Evolutionary conservation across 2,113 vertebrate genomes (phyloP), one percentile per base, ranked within the genome.

Genomic region (Cryptomyrus ogoouensis): DNA sequence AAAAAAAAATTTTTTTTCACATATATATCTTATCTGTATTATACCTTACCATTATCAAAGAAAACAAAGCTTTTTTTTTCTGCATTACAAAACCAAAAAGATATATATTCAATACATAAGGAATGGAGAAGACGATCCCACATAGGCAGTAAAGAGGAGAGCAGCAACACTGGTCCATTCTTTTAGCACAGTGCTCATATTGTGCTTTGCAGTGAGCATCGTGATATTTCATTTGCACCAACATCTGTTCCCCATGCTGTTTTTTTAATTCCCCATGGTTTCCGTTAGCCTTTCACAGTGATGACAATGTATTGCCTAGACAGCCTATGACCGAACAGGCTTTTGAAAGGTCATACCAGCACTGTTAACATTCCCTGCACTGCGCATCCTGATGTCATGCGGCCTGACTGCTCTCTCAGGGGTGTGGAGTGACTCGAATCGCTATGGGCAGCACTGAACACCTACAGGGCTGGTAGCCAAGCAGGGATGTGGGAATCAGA

Each of bases 1-100:
- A 10, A 2, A 77, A 19, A 80, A 17, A 83, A 46, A 5, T 3
- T 46, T 46, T 15, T 42, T 83, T 85, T 47, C 6, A 83, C 70
- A 53, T 92, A 93, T 93, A 91, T 90, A 93, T 92, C 92, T 93
- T 93, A 93, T 93, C 46, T 9, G 27, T 93, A 93, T 91, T 93
- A 92, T 91, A 90, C 92, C 95, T 95, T 95, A 95, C 95, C 95
- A 92, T 95, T 94, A 89, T 95, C 95, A 95, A 94, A 95, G 94
- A 95, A 95, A 95, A 95, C 93, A 92, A 95, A 95, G 94, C 93
- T 95, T 90, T 95, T 94, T 89, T 93, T 93, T 92, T 94, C 95
- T 95, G 95, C 94, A 90, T 92, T 91, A 8, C 83, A 89, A 91
- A 91, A 90, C 53, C 88, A 77, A 77, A 66, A 83, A 91, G 90